Percentiles rank a stretch among this genome's conserved stretches.
Evolutionary conservation across 2,113 vertebrate genomes (phyloP).

Genomic region (Leucopsar rothschildi): DNA sequence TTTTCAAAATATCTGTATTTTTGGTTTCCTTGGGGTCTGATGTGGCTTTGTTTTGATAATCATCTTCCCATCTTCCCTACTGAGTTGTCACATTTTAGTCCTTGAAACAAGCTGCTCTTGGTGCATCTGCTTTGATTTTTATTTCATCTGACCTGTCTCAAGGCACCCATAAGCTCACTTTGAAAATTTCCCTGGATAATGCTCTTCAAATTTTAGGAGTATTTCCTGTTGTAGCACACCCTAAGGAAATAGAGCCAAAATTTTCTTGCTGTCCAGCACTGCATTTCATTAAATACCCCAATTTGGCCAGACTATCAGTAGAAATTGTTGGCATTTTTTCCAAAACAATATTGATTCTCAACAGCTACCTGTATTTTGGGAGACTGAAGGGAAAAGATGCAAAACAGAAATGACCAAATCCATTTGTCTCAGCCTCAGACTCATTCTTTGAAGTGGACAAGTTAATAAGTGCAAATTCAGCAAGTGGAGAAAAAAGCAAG

Average conservation of each 20-base stretch:
- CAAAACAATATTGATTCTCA: neutral
- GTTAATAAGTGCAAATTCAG: neutral
- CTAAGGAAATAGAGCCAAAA: neutral
- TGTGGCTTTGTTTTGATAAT: constrained; percentile 18
- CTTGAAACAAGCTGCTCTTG: neutral
- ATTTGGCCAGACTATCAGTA: neutral
- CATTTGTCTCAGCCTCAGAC: neutral
- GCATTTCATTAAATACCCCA: neutral
- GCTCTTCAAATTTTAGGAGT: neutral
- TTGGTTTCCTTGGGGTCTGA: constrained; percentile 6
- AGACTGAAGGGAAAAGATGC: neutral
- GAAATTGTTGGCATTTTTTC: neutral
- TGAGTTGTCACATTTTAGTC: neutral
- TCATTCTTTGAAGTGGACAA: neutral
- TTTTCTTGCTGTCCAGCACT: neutral
- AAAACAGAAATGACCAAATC: neutral
- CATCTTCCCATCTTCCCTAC: neutral
- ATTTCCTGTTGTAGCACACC: neutral
- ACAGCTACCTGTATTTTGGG: neutral
- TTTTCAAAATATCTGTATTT: neutral
- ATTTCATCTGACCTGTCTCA: neutral
- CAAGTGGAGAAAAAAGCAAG: neutral
- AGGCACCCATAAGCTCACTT: neutral
- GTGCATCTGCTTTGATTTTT: neutral
- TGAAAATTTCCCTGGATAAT: neutral